phyloP scores from a whole-genome alignment of 2,797 vertebrate species.

The Muscicapa striata region DNA sequence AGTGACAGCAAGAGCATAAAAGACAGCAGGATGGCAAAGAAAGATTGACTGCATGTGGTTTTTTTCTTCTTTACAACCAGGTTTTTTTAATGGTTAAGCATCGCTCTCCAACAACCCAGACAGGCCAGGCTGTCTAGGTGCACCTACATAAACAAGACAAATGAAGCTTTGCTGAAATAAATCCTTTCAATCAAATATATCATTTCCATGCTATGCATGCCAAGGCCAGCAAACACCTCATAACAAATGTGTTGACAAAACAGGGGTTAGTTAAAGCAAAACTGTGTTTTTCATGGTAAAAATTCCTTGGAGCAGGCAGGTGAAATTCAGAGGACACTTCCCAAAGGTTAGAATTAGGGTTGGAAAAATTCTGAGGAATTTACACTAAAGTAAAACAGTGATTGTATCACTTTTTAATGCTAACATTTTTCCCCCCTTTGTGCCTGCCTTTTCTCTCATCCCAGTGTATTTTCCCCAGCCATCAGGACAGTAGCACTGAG shows the following conservation, averaged over 20 bases:
- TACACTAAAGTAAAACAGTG: neutral
- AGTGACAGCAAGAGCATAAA: conserved; percentile 65
- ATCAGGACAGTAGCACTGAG: neutral
- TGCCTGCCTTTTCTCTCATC: neutral
- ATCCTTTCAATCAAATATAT: neutral
- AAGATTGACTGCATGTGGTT: conserved; percentile 29
- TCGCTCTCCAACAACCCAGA: neutral
- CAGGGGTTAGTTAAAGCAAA: neutral
- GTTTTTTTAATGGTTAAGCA: neutral
- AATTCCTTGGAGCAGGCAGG: neutral
- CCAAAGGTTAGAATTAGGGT: neutral
- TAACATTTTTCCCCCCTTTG: neutral
- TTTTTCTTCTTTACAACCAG: conserved; percentile 31
- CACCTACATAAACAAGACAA: neutral
- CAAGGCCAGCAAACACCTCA: neutral
- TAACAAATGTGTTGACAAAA: neutral
- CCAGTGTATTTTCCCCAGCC: neutral
- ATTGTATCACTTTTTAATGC: neutral
- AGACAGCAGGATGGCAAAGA: conserved; percentile 50
- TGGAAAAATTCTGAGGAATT: neutral
- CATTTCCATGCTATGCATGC: neutral
- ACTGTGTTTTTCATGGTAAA: neutral
- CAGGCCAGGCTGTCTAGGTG: neutral
- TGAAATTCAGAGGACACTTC: neutral
- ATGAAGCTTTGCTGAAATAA: conserved; percentile 35